Conservation (phyloP, 2,113 vertebrate species). For the Trematomus loennbergii region DNA sequence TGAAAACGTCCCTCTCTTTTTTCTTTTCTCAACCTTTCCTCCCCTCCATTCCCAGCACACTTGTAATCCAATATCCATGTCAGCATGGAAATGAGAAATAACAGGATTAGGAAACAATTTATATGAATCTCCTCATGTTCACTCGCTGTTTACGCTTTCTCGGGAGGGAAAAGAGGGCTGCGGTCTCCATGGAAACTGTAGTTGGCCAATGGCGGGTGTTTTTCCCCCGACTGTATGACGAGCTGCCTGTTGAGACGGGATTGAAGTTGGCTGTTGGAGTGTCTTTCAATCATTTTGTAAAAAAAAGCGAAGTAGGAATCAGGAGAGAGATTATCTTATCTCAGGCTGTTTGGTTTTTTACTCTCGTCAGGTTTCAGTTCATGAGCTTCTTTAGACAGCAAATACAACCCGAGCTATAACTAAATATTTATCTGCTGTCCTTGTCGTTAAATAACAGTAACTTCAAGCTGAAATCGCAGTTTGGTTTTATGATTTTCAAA, state of each 20-base stretch:
- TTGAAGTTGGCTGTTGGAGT: constrained; percentile 76
- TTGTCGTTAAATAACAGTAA: constrained; percentile 23
- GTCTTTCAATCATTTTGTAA: constrained; percentile 65
- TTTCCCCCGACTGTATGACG: constrained; percentile 67
- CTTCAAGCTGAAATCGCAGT: constrained; percentile 13
- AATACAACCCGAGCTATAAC: constrained; percentile 19
- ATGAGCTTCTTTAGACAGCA: constrained; percentile 24
- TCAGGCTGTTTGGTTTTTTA: neutral
- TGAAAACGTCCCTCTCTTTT: constrained; percentile 14
- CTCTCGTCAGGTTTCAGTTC: constrained; percentile 12
- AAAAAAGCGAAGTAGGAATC: constrained; percentile 55
- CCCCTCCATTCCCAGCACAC: constrained; percentile 36
- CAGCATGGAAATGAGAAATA: constrained; percentile 82
- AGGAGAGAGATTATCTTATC: constrained; percentile 22
- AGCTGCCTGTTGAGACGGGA: constrained; percentile 76
- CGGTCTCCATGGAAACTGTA: constrained; percentile 85
- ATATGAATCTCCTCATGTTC: constrained; percentile 80
- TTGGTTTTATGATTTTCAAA: constrained; percentile 47
- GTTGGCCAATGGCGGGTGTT: constrained; percentile 69
- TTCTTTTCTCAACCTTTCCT: constrained; percentile 6
- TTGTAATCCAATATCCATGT: constrained; percentile 77
- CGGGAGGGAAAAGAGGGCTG: constrained; percentile 64
- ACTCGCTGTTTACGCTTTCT: constrained; percentile 77
- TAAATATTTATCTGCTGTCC: constrained; percentile 31
- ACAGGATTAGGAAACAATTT: constrained; percentile 84